Evolutionary conservation across 2,113 vertebrate species (phyloP), one percentile per base, ranked within the genome.

Genomic region (Ageneiosus marmoratus): DNA sequence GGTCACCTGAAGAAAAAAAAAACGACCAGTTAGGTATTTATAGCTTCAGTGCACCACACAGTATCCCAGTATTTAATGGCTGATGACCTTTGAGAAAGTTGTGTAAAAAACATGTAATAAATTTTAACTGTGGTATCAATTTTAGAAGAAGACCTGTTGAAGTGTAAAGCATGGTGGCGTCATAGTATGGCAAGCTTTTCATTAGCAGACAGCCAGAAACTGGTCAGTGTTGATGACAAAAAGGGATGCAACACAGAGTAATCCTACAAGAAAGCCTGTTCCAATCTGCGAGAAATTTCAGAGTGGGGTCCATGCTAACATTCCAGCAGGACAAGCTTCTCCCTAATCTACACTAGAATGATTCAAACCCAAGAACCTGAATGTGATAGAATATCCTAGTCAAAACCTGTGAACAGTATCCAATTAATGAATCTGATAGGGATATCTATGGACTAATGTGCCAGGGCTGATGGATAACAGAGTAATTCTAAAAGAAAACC

Each of bases 1-100:
- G 20, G 97, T 98, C 88, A 98, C 97, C 97, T 98, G 22, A 27
- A 78, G 58, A 62, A 67, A 76, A 16, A 29, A 29, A 77, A 24
- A 76, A 24, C 69, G 13, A 16, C 2, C 27, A 1, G 27, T 53
- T 22, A 27, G 44, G 69, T 48, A 73, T 50, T 27, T 50, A 29
- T 44, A 41, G 60, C 60, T 62, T 12, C 13, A 16, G 13, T 32
- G 13, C 4, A 62, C 60, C n/a, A 37, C 18, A 37, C 32, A 32
- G 20, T 10, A 18, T 67, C 32, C n/a, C n/a, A n/a, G n/a, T n/a
- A n/a, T 37, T 37, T 1, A 63, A 32, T 13, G 1, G 27, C 16
- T 60, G 10, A 27, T 27, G n/a, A 12, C 24, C 27, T 63, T 63
- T 32, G 27, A 5, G 27, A 15, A 63, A 32, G 22, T 16, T 60